phyloP scores from a whole-genome alignment of 2,113 vertebrate species.

The Dromaius novaehollandiae region DNA sequence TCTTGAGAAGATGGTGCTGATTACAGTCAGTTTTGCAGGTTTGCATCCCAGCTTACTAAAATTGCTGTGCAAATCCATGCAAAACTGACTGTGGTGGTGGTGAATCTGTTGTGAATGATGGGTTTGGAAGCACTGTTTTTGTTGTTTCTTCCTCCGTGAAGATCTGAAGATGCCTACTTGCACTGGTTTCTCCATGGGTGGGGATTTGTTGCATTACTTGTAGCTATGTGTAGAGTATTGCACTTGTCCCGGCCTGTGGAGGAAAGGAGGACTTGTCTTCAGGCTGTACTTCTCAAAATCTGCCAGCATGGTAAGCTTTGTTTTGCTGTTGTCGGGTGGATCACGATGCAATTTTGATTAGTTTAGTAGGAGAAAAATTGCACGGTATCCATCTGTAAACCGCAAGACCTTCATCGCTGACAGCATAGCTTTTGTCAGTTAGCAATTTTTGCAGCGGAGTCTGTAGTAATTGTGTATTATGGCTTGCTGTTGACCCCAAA shows the following conservation, averaged over 20 bases:
- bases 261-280: constrained; percentile 75
- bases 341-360: constrained; percentile 94
- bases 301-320: constrained; percentile 45
- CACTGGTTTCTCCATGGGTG: constrained; percentile 80
- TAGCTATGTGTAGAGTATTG: constrained; percentile 81
- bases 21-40: constrained; percentile 93
- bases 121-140: neutral
- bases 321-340: constrained; percentile 96
- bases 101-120: constrained; percentile 37
- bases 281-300: neutral
- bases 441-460: neutral
- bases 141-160: neutral
- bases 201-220: constrained; percentile 88
- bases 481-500: neutral
- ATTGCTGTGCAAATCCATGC: constrained; percentile 99
- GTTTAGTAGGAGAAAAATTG: constrained; percentile 87
- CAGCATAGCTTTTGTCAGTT: neutral
- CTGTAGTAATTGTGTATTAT: neutral
- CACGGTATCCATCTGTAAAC: constrained; percentile 98
- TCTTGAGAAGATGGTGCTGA: constrained; percentile 57
- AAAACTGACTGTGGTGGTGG: constrained; percentile 97
- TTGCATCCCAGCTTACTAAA: constrained; percentile 94
- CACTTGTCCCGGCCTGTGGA: constrained; percentile 90
- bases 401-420: constrained; percentile 82
- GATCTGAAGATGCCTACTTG: neutral